These are phyloP conservation scores for Cottoperca gobio DNA, from an alignment of 2,797 vertebrate species.

Conservation along the genomic window DNA sequence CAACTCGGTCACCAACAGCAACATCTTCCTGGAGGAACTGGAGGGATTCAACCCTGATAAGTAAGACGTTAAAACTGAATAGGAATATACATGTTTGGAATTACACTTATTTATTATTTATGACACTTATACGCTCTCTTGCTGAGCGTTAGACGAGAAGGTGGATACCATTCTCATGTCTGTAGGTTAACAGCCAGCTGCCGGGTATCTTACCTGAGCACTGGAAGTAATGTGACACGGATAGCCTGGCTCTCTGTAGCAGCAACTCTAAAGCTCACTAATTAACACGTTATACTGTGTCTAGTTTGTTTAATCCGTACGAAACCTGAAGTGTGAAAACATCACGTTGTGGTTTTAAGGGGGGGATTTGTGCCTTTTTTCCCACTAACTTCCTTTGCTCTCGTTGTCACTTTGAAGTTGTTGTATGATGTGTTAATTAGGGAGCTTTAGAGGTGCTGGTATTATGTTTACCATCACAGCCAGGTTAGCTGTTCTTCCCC, in stretches of 20 bases:
- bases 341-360: neutral
- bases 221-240: neutral
- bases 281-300: neutral
- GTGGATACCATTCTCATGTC: neutral
- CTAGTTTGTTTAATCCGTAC: neutral
- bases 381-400: neutral
- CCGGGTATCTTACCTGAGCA: neutral
- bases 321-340: neutral
- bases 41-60: conserved; percentile 94
- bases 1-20: conserved; percentile 69
- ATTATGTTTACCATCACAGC: neutral
- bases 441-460: neutral
- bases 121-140: too few relatives aligned
- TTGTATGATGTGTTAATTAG: conserved; percentile 17
- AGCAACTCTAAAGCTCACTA: neutral
- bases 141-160: neutral
- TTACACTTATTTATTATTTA: too few relatives aligned
- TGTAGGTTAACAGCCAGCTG: neutral
- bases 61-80: conserved; percentile 74
- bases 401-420: neutral
- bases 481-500: neutral
- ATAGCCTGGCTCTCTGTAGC: too few relatives aligned
- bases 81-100: too few relatives aligned
- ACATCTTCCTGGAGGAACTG: conserved; percentile 93
- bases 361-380: neutral